These are phyloP conservation scores for Syngnathus rostellatus DNA, from an alignment of 2,797 vertebrate species.

Conservation along the genomic window DNA sequence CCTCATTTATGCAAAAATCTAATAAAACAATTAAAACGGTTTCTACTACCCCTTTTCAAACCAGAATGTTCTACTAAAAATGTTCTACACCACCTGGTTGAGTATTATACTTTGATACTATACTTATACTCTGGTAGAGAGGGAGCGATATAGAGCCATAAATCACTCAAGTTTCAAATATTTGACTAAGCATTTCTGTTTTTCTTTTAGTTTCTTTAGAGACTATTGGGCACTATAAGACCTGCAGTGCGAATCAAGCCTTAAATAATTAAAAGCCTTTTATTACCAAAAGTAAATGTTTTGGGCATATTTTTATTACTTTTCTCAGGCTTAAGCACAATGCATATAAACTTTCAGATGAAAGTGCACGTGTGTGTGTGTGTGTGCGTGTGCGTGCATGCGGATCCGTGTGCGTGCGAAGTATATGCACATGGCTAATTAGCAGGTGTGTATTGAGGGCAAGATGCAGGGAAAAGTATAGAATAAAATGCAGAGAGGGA, in stretches of 20 bases:
- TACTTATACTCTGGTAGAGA: no score
- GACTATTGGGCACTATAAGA: not conserved
- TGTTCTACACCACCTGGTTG: not conserved
- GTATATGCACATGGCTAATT: slow-evolving; percentile 48
- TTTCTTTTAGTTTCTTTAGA: not conserved
- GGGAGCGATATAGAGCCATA: not conserved
- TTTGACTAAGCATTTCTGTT: not conserved
- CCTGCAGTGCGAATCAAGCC: not conserved
- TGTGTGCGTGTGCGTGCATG: slow-evolving; percentile 6
- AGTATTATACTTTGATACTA: not conserved
- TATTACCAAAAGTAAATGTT: not conserved
- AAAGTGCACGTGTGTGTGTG: no score
- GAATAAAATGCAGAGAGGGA: slow-evolving; percentile 12
- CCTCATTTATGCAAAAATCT: no score
- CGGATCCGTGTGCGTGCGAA: slow-evolving; percentile 9
- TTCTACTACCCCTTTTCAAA: not conserved
- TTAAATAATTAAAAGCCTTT: not conserved
- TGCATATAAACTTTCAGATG: not conserved
- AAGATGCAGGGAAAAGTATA: slow-evolving; percentile 31
- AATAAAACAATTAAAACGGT: not conserved
- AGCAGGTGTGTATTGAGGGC: slow-evolving; percentile 48
- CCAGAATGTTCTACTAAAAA: not conserved
- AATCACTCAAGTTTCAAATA: not conserved
- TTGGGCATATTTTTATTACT: not conserved
- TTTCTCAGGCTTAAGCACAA: not conserved